Conservation (phyloP, 2,888 invertebrate genomes). For the Thecophora atra region DNA sequence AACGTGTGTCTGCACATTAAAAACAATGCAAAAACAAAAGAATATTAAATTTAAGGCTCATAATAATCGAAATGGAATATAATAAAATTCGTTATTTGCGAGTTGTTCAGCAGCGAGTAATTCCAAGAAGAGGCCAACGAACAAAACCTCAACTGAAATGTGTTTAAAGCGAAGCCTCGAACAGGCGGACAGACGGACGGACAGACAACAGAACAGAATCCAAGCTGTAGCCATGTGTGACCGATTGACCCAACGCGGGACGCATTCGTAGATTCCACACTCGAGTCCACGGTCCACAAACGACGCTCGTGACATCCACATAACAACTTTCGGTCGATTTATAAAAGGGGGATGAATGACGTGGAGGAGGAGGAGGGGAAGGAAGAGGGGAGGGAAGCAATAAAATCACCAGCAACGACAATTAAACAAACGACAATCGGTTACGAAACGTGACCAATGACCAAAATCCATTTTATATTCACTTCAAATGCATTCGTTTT, state of each 20-base stretch:
- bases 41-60: constrained; percentile 26
- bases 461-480: constrained; percentile 22
- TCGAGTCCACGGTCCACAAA: too few relatives aligned
- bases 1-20: constrained; percentile 8
- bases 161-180: constrained; percentile 20
- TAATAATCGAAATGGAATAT: constrained; percentile 28
- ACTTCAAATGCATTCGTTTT: constrained; percentile 32
- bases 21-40: constrained; percentile 30
- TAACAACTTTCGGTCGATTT: neutral
- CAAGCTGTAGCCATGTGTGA: too few relatives aligned
- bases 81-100: constrained; percentile 32
- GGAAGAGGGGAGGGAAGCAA: neutral
- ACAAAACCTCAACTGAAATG: constrained; percentile 28
- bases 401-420: neutral
- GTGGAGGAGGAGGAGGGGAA: neutral
- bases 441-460: constrained; percentile 40
- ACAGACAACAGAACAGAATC: neutral
- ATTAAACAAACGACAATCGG: neutral
- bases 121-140: constrained; percentile 34
- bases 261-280: too few relatives aligned
- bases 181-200: neutral
- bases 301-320: neutral
- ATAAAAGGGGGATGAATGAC: too few relatives aligned
- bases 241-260: too few relatives aligned
- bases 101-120: constrained; percentile 14